Evolutionary conservation across 2,888 invertebrate species (phyloP), one percentile per base, ranked within the genome.

Genomic region (Orchesella flavescens): DNA sequence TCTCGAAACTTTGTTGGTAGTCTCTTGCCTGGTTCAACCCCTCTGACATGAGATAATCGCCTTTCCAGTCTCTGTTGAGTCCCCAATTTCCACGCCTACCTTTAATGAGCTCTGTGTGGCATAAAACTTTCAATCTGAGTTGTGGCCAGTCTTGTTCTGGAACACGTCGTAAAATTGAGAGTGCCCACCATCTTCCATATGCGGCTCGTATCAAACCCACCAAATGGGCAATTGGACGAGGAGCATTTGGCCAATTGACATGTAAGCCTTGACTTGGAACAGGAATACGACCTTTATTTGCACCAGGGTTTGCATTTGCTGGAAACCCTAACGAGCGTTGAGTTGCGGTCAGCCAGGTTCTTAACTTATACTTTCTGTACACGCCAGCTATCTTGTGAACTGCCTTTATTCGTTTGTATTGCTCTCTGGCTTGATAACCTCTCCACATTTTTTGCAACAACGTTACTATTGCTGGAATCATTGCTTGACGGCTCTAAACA

Each of bases 361-460:
- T 92, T 89, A 94, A 91, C 90, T 96, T 96, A 91, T 95, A 95
- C 72, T 92, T 92, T 76, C 94, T 92, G 92, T 97, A 99, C 10
- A 94, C 93, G 76, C 93, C 92, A 91, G 95, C 94, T 89, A 99
- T 98, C 82, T 92, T 90, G 87, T 95, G 91, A 0, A 96, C 95
- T 0, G 99, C 98, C 90, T 93, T 93, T 93, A 98, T 94, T 90
- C 93, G 94, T 90, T 94, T 94, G 90, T 95, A 97, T 71, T 94
- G 93, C 89, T 93, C 92, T 23, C 99, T 92, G 12, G 95, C 95
- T 24, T 95, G 89, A 0, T 93, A 92, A 24, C 97, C 99, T 88
- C 98, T 93, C 93, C 97, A 97, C 90, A 97, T 95, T 91, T 98
- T 99, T 92, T 99, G 99, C 87, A 99, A 92, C 89, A 98, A 92